Conservation (phyloP, 2,113 vertebrate genomes). For the Oriolus oriolus region DNA sequence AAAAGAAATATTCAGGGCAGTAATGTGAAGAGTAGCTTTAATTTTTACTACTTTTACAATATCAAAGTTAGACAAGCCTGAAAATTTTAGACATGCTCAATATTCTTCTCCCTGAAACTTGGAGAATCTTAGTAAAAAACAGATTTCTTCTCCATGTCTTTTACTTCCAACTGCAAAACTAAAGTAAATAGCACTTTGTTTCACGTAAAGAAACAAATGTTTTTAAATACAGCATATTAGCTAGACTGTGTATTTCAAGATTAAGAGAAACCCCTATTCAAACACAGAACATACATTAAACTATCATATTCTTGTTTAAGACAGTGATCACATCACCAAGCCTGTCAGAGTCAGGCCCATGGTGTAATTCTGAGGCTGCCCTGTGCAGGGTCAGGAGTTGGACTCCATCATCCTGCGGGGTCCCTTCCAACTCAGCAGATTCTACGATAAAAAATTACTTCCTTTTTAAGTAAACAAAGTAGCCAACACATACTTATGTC, state of each 20-base stretch:
- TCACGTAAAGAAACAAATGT: fast-evolving
- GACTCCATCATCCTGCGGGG: neutral
- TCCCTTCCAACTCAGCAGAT: neutral
- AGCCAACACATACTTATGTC: neutral
- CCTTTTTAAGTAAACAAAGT: neutral
- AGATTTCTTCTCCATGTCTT: neutral
- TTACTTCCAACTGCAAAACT: neutral
- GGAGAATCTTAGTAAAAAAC: neutral
- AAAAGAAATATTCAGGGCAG: neutral
- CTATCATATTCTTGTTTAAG: neutral
- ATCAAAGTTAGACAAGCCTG: neutral
- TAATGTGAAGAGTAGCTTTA: neutral
- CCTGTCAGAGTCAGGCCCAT: neutral
- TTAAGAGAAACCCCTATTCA: neutral
- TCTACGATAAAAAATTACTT: neutral
- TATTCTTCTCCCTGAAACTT: neutral
- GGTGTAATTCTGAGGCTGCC: neutral
- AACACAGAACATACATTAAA: neutral
- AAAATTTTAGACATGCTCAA: neutral
- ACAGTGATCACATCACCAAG: neutral
- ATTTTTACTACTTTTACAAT: neutral
- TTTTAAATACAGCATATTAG: neutral
- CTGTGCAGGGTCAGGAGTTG: neutral
- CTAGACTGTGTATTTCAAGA: neutral
- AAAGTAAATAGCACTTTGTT: neutral